Evolutionary conservation across 2,888 invertebrate genomes (phyloP), one percentile per base, ranked within the genome.

Genomic region (Philonicus albiceps): DNA sequence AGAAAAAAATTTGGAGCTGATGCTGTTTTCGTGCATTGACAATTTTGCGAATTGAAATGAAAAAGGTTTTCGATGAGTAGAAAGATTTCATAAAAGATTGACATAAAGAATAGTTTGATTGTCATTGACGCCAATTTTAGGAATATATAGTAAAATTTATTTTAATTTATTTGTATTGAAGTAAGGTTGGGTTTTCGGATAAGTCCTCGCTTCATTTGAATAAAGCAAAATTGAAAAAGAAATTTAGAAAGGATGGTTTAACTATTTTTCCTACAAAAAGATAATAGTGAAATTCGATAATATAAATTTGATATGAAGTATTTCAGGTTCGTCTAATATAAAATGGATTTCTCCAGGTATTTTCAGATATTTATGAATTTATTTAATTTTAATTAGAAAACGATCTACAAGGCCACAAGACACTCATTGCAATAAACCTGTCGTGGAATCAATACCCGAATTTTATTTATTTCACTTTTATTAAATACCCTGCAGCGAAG

Each of bases 381-480:
- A n/a, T n/a, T 49, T 5, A n/a, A 49, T n/a, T 49, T 6, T 7
- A 49, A 49, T 49, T 49, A 49, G n/a, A n/a, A 49, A 49, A n/a
- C 22, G 64, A 64, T 8, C 27, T 19, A 27, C 64, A 64, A 64
- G 64, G 64, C 64, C 64, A 64, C 22, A 22, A 64, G 64, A 49
- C 64, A 11, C 13, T 64, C 2, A 22, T 64, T 64, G 19, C 27
- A 19, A 64, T 64, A 64, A 64, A 49, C 22, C 78, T 78, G 78
- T 78, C 78, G 43, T 19, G 2, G 22, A 11, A 78, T 43, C 30
- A 49, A 78, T 49, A 16, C 16, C 2, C 30, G 43, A 49, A 4
- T 49, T 22, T 78, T 78, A 78, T 78, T 78, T 78, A 78, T 78
- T 37, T 76, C 34, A 22, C 13, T 49, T 78, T 78, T 30, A 43